phyloP scores from a whole-genome alignment of 2,113 vertebrate genomes.

The Callionymus lyra region DNA sequence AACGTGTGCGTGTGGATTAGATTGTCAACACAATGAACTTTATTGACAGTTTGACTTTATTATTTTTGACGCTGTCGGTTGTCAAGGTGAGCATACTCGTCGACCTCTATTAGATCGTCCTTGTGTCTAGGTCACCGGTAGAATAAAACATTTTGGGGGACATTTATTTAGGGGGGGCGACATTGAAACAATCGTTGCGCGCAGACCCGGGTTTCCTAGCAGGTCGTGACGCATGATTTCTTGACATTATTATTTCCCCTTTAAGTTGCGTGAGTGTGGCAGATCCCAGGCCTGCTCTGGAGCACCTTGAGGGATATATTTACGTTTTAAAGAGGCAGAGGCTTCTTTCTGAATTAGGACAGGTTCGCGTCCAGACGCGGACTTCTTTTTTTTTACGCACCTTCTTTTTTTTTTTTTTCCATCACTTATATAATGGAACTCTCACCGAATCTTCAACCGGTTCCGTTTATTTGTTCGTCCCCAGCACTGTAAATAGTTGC shows the following conservation, averaged over 20 bases:
- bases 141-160: slow-evolving; percentile 35
- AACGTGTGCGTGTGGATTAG: slow-evolving; percentile 43
- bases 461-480: too few relatives aligned
- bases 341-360: slow-evolving; percentile 47
- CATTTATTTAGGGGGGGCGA: too few relatives aligned
- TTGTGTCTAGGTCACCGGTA: slow-evolving; percentile 67
- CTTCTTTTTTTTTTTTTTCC: too few relatives aligned
- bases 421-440: too few relatives aligned
- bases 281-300: slow-evolving; percentile 48
- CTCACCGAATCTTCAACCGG: too few relatives aligned
- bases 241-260: slow-evolving; percentile 12
- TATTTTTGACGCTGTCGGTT: slow-evolving; percentile 73
- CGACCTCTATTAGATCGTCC: slow-evolving; percentile 42
- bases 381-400: not conserved
- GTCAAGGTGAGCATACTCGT: slow-evolving; percentile 66
- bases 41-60: slow-evolving; percentile 72
- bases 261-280: slow-evolving; percentile 36
- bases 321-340: slow-evolving; percentile 67
- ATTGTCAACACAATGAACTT: slow-evolving; percentile 74
- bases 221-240: slow-evolving; percentile 12
- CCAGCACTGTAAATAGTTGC: slow-evolving; percentile 22
- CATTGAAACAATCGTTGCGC: slow-evolving; percentile 40
- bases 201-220: slow-evolving; percentile 10
- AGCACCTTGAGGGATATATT: slow-evolving; percentile 59
- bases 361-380: slow-evolving; percentile 32